Percentiles rank a stretch among this genome's conserved stretches.
Evolutionary conservation across 2,797 vertebrate genomes (phyloP).

Genomic region (Cichlasoma orientale): DNA sequence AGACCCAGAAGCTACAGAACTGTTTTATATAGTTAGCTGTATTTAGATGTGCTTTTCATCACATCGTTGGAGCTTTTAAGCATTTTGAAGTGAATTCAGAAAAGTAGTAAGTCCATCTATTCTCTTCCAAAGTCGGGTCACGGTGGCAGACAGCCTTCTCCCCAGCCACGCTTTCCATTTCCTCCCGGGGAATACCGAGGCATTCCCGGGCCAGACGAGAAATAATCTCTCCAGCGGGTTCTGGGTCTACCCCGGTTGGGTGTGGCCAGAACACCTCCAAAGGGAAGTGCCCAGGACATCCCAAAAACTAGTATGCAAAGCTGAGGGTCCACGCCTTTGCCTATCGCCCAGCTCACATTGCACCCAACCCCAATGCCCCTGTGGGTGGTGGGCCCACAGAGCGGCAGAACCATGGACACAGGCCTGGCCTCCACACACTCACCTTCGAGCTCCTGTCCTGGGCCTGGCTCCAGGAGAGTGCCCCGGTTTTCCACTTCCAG

Average conservation of each 20-base stretch:
- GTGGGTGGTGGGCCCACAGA: too few species aligned
- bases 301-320: too few species aligned
- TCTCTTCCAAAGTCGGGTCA: not conserved
- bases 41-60: not conserved
- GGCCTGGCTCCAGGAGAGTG: not conserved
- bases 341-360: too few species aligned
- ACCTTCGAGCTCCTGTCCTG: too few species aligned
- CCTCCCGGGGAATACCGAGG: not conserved
- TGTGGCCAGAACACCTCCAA: too few species aligned
- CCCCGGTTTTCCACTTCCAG: not conserved
- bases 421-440: too few species aligned
- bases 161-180: not conserved
- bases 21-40: not conserved
- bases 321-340: too few species aligned
- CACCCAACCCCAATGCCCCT: too few species aligned
- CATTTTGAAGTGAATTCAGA: not conserved
- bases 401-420: too few species aligned
- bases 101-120: not conserved
- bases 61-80: not conserved
- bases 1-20: not conserved
- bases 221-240: not conserved
- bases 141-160: not conserved
- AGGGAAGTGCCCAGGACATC: too few species aligned
- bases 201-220: not conserved
- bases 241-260: not conserved